These are phyloP conservation scores for Argyresthia albistria DNA, from an alignment of 2,888 invertebrate species.

Conservation along the genomic window DNA sequence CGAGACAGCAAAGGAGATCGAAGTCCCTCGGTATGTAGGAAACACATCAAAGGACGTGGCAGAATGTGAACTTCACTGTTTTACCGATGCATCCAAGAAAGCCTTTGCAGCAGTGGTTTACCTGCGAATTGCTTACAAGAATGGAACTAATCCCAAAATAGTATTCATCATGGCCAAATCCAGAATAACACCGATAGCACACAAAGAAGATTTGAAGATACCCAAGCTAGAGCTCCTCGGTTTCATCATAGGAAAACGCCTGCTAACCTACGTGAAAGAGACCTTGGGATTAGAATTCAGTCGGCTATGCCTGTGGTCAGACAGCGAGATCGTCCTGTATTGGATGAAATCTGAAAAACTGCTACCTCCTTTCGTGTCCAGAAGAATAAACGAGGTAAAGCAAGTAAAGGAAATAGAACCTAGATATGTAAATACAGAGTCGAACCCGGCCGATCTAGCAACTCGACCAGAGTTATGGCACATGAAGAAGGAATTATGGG, in stretches of 20 bases:
- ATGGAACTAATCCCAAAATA: too few relatives aligned
- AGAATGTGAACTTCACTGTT: neutral
- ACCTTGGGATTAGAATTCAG: too few relatives aligned
- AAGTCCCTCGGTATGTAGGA: neutral
- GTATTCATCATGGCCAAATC: constrained; percentile 4
- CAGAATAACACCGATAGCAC: too few relatives aligned
- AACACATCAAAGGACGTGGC: neutral
- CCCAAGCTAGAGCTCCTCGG: constrained; percentile 1
- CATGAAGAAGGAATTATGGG: too few relatives aligned
- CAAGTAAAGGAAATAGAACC: too few relatives aligned
- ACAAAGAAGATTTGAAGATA: neutral
- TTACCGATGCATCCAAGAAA: constrained; percentile 7
- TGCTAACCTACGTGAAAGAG: too few relatives aligned
- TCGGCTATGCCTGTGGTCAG: neutral
- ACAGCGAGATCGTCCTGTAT: neutral
- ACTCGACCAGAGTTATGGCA: too few relatives aligned
- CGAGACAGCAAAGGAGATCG: neutral
- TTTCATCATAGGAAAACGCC: neutral
- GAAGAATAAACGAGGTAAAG: constrained; percentile 11
- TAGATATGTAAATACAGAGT: too few relatives aligned
- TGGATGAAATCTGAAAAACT: constrained; percentile 11
- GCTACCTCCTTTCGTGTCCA: constrained; percentile 11
- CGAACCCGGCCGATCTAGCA: too few relatives aligned
- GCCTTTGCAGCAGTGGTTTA: constrained; percentile 4
- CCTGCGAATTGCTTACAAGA: neutral